These are phyloP conservation scores for Hemicrepidius hirtus DNA, from an alignment of 2,888 invertebrate genomes.

Conservation along the genomic window DNA sequence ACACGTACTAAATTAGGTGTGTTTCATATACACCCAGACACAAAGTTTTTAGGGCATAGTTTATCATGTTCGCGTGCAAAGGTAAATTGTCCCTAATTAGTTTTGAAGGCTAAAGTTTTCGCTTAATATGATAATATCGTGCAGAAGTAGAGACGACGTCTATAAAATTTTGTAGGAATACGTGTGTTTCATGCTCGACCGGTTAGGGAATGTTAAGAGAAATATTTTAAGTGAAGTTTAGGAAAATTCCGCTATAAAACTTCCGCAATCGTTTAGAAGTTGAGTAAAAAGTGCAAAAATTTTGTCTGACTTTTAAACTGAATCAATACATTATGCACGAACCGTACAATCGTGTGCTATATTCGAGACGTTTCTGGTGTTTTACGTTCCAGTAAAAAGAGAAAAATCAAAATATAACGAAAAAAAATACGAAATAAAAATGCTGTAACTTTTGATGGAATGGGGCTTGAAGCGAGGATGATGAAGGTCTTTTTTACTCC, in stretches of 20 bases:
- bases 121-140: conserved; percentile 44
- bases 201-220: conserved; percentile 31
- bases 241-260: conserved; percentile 40
- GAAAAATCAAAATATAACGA: conserved; percentile 11
- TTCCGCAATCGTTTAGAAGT: conserved; percentile 36
- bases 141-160: conserved; percentile 39
- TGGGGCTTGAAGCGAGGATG: too few relatives aligned
- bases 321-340: conserved; percentile 49
- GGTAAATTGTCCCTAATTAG: conserved; percentile 41
- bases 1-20: conserved; percentile 1
- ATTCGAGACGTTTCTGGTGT: conserved; percentile 21
- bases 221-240: conserved; percentile 40
- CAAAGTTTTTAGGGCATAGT: conserved; percentile 29
- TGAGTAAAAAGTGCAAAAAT: conserved; percentile 37
- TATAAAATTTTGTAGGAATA: conserved; percentile 31
- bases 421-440: too few relatives aligned
- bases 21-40: conserved; percentile 28
- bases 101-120: conserved; percentile 38
- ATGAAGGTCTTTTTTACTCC: too few relatives aligned
- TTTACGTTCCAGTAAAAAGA: not conserved
- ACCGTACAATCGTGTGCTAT: conserved; percentile 34
- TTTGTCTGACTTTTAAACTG: conserved; percentile 47
- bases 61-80: conserved; percentile 42
- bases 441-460: too few relatives aligned
- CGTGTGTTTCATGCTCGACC: conserved; percentile 36